Evolutionary conservation across 1,140 invertebrate species (phyloP).

Genomic region (Drosophila ambigua): DNA sequence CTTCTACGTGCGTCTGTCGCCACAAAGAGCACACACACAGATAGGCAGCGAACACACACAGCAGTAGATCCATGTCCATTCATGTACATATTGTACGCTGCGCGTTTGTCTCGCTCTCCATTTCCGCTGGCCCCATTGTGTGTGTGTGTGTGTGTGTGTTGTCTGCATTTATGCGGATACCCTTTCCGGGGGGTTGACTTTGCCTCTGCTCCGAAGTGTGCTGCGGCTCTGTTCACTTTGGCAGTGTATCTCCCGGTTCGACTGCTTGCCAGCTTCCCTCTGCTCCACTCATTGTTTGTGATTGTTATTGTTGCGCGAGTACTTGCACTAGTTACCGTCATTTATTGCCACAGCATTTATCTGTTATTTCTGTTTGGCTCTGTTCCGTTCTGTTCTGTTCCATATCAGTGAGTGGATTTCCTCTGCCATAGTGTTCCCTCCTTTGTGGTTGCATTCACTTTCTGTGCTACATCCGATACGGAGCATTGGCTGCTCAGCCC

Average conservation of each 20-base stretch:
- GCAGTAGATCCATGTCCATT: constrained; percentile 1
- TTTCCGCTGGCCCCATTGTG: constrained; percentile 22
- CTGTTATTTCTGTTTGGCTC: constrained; percentile 53
- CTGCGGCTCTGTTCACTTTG: background rate
- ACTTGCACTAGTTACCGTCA: constrained; percentile 58
- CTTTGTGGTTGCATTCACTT: constrained; percentile 51
- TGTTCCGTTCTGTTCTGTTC: constrained; percentile 2
- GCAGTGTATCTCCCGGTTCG: constrained; percentile 6
- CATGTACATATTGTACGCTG: background rate
- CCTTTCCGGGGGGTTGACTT: constrained; percentile 11
- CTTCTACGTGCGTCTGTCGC: constrained; percentile 24
- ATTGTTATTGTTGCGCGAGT: constrained; percentile 45
- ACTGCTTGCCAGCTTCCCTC: too few species aligned
- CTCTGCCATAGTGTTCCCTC: constrained; percentile 24
- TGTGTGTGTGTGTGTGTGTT: background rate
- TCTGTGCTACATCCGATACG: constrained; percentile 2
- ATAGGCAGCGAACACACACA: constrained; percentile 40
- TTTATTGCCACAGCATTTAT: constrained; percentile 61
- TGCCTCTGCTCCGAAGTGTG: background rate
- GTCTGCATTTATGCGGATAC: constrained; percentile 28
- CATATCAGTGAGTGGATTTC: constrained; percentile 17
- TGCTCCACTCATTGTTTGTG: constrained; percentile 4
- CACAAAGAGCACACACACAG: background rate
- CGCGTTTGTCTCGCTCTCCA: constrained; percentile 2
- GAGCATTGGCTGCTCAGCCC: background rate